phyloP scores from a whole-genome alignment of 92 coral and sea anemone species.

The Meandrina meandrites region DNA sequence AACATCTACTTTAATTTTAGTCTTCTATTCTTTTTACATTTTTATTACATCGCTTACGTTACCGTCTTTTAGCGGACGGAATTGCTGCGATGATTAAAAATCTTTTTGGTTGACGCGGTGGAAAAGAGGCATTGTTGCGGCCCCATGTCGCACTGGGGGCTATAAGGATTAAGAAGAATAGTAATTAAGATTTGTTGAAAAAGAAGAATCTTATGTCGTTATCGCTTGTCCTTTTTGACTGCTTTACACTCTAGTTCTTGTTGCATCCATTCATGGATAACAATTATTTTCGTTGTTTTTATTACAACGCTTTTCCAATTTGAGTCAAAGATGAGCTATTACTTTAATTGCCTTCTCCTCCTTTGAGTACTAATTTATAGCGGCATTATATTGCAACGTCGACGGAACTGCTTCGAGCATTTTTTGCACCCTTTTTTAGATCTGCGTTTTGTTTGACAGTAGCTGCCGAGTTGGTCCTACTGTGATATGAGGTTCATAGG shows the following conservation, averaged over 20 bases:
- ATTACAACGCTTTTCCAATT: neutral
- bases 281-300: neutral
- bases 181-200: neutral
- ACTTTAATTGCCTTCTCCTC: conserved; percentile 2
- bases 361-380: neutral
- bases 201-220: neutral
- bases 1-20: neutral
- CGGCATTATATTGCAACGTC: neutral
- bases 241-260: neutral
- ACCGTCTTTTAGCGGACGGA: neutral
- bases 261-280: neutral
- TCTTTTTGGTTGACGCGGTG: neutral
- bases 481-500: neutral
- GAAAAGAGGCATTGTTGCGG: too few relatives aligned
- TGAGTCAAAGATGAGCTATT: neutral
- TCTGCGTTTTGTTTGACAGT: neutral
- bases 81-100: neutral
- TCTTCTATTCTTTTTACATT: neutral
- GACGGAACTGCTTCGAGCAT: neutral
- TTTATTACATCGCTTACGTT: neutral
- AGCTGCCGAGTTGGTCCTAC: neutral
- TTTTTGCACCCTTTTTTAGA: neutral
- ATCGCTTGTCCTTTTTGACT: neutral
- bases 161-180: too few relatives aligned
- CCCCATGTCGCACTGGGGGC: too few relatives aligned